Evolutionary conservation across 1,140 invertebrate species (phyloP), one percentile per base, ranked within the genome.

Genomic region (Drosophila orena): DNA sequence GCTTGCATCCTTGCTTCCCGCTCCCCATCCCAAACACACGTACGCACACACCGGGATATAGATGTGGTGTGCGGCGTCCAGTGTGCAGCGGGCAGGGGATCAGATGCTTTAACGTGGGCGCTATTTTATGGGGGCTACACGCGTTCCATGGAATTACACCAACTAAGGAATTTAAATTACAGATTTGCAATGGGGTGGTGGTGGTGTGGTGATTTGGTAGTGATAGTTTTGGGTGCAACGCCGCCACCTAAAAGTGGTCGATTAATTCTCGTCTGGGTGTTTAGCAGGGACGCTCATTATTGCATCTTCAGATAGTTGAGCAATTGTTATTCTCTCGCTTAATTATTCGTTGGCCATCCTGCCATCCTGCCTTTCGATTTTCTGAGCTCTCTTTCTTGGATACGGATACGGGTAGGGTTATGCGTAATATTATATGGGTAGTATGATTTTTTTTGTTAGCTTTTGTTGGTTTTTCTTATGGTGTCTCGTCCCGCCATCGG

Each of bases 381-480:
- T 15, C 8, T 10, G 38, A 44, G 52, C 60, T 62, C 27, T 40
- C 43, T 24, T 30, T 11, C 30, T 17, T 57, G 42, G 34, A 35
- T 62, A 24, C 24, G 24, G 7, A 30, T 30, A 14, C 5, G 27
- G 59, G 47, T 37, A 38, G 60, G 64, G 64, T 53, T 52, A 68
- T 68, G 64, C 64, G 64, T 68, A 52, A 68, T 68, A 50, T 50
- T 35, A 61, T 50, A 55, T 69, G 59, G 37, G 22, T 66, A 76
- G 27, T 76, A 77, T 52, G 47, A 64, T 76, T 55, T 49, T 66
- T 40, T 72, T 34, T 66, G 35, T 15, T 55, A 46, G 40, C 24
- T 62, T 54, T 40, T 49, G 38, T 74, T 64, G 27, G 24, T 64
- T 75, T 65, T 75, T 50, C 46, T 43, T 66, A 24, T 66, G 54